Evolutionary conservation across 1,140 invertebrate genomes (phyloP), one percentile per base, ranked within the genome.

Genomic region (Drosophila lini): DNA sequence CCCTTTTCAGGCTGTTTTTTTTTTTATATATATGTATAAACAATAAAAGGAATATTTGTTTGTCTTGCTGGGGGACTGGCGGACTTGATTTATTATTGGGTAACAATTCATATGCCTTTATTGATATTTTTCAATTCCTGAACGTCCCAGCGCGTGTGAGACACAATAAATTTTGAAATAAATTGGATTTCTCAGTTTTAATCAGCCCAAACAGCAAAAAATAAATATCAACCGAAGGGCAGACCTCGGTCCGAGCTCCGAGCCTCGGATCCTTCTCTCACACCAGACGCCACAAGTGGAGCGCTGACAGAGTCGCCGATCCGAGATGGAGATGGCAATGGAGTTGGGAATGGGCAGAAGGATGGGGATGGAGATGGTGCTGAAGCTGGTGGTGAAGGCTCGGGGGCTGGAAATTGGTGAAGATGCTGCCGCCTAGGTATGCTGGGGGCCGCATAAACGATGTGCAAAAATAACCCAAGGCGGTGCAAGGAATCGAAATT

Each of bases 101-200:
- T 88, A 88, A 86, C 82, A 86, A 86, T 86, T 86, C 82, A 86
- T 86, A 86, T 88, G 82, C 82, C 83, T 86, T 86, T 86, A 86
- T 86, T 86, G 82, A 86, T 86, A 86, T 86, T 86, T 86, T 86
- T 86, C 83, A 86, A 86, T 86, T 86, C 82, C 82, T 86, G 80
- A 68, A 86, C 79, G 83, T 88, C 83, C 48, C 83, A 70, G 84
- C 73, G 80, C 83, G 82, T 86, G 82, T 86, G 82, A 86, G 82
- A 86, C 77, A 88, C 84, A 88, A 88, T 88, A 88, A 88, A 89
- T 89, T 89, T 88, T 83, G 84, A 88, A 88, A 88, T 88, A 88
- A 88, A 88, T 88, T 89, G 84, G 80, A 84, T 88, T 88, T 88
- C 84, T 82, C 84, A 86, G 80, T 88, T 88, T 88, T 89, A 88